These are phyloP conservation scores for Caenorhabditis zanzibari DNA, from an alignment of 2,888 invertebrate genomes.

Conservation along the genomic window DNA sequence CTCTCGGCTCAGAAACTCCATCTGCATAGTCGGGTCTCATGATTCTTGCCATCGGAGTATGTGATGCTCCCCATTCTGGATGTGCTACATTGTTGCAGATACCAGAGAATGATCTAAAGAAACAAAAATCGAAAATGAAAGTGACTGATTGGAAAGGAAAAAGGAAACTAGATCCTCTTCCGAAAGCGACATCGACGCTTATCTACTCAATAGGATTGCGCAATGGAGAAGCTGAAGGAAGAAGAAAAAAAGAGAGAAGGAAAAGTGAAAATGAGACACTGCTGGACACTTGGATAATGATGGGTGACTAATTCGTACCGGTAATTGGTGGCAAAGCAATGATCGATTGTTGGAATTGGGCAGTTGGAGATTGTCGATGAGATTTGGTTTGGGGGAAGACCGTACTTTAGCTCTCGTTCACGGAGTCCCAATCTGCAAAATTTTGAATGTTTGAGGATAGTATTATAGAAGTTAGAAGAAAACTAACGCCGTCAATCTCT, in stretches of 20 bases:
- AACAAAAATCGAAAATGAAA: slow-evolving; percentile 49
- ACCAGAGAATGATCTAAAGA: slow-evolving; percentile 75
- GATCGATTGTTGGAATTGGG: slow-evolving; percentile 71
- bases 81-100: slow-evolving; percentile 83
- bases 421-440: slow-evolving; percentile 72
- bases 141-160: slow-evolving; percentile 18
- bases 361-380: slow-evolving; percentile 73
- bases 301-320: slow-evolving; percentile 57
- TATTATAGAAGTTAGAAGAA: not conserved
- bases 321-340: slow-evolving; percentile 73
- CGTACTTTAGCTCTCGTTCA: slow-evolving; percentile 74
- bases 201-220: slow-evolving; percentile 61
- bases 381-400: slow-evolving; percentile 72
- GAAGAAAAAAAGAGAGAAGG: slow-evolving; percentile 6
- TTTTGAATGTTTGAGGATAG: not conserved
- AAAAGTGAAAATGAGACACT: slow-evolving; percentile 39
- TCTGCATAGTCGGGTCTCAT: slow-evolving; percentile 82
- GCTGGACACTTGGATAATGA: slow-evolving; percentile 13
- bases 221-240: slow-evolving; percentile 24
- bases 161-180: slow-evolving; percentile 38
- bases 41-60: slow-evolving; percentile 80
- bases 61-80: slow-evolving; percentile 81
- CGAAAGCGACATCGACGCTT: slow-evolving; percentile 55
- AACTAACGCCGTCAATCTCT: slow-evolving; percentile 69
- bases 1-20: slow-evolving; percentile 66